Base-by-base conservation (phyloP, 2,888 invertebrate genomes). In the Rugalucina vietnamica region DNA sequence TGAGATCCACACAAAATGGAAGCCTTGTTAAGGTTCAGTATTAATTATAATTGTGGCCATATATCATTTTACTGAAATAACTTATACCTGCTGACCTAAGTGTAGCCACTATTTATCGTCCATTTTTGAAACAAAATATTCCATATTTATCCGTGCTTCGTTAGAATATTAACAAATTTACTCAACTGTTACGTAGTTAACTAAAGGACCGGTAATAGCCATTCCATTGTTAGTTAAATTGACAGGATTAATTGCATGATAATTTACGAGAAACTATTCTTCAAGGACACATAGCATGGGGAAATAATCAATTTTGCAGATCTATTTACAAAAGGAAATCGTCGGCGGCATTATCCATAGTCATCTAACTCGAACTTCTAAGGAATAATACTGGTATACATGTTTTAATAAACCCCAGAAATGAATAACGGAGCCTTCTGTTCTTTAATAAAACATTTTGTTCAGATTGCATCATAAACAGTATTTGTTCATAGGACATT, bases 131-230 rank as follows among this genome's bases (percentile, higher is more conserved):
- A 65, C 34, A 18, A 65, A 34, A 65, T 65, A 21, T 65, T 34
- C 24, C 34, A 34, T 34, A 65, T 65, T 32, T 65, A 21, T 65
- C 65, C 65, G 32, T 34, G 24, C 65, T 65, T 34, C 18, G 65
- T 21, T 34, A 1, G 5, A 34, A 65, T 34, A 34, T 65, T 65
- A 65, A 65, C 32, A 65, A 34, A 32, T 65, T 65, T 34, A 65
- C 24, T 65, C 65, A 65, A 65, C 65, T 65, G 65, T 65, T 65
- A 65, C 65, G 65, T 65, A 34, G 65, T 34, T 65, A 29, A 21
- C 32, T 65, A 65, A 65, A 65, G 29, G 21, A 29, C 34, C 12
- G 12, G 65, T 34, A 65, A 65, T 65, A 34, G 65, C 24, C 65
- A 1, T 32, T 34, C 8, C 21, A 65, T 65, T 65, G 65, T 65